Evolutionary conservation across 1,140 invertebrate genomes (phyloP), one percentile per base, ranked within the genome.

Genomic region (Scaptomyza graminum): DNA sequence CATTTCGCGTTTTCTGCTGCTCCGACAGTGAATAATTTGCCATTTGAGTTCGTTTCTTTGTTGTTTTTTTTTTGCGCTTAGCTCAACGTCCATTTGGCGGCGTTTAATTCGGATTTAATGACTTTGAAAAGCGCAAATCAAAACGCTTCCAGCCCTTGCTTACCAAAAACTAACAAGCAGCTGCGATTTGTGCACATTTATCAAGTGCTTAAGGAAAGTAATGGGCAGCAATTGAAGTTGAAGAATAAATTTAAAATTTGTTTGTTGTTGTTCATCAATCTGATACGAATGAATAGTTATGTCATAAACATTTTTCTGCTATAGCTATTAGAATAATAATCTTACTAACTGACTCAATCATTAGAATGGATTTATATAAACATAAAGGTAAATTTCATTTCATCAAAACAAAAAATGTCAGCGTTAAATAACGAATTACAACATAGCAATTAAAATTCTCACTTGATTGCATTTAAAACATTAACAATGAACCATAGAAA

Each of bases 11-110:
- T 81, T 76, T 52, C 31, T 47, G 56, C 63, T 52, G 83, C 75
- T 79, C 82, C 88, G 83, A 88, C 83, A 88, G 79, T 88, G 83
- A 88, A 88, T 88, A 88, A 88, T 88, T 88, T 87, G 78, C 70
- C 75, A 88, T 85, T 85, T 84, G 61, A 50, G 63, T 80, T 80
- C 71, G 63, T 68, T 79, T 79, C 18, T 22, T 22, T 22, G 1
- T 1, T 22, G 18, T 22, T 22, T 22, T 22, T 22, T 34, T 9
- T 2, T 1, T 54, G 51, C 11, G n/a, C 7, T 59, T 79, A 50
- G 72, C 66, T 74, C 54, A 34, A 43, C 56, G 56, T 34, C 50
- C 59, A 47, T 78, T 72, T 47, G 44, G 50, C 62, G 44, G 54
- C 65, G 16, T 75, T 77, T 81, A 87, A 78, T 66, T 79, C 57